Conservation (phyloP, 2,113 vertebrate genomes). For the Lagenorhynchus albirostris region DNA sequence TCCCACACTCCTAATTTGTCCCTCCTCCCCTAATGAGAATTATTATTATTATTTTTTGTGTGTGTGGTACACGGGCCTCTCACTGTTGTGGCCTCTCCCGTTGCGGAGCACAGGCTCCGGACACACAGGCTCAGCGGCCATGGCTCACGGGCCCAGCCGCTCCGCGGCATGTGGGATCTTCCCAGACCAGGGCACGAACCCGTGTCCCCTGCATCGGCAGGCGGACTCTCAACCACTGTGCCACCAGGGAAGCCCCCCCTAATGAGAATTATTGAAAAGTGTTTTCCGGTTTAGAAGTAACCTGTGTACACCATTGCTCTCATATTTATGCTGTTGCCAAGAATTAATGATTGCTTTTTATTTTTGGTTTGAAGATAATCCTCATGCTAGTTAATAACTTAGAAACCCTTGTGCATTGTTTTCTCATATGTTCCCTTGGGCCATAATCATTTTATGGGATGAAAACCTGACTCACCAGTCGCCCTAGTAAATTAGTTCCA, state of each 20-base stretch:
- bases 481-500: background rate
- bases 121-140: too few relatives aligned
- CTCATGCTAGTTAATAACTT: background rate
- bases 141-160: too few relatives aligned
- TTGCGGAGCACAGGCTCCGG: too few relatives aligned
- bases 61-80: too few relatives aligned
- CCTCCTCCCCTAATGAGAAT: background rate
- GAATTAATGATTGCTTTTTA: background rate
- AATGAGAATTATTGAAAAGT: background rate
- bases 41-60: background rate
- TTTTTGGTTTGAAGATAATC: background rate
- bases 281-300: background rate
- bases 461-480: background rate
- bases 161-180: too few relatives aligned
- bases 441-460: background rate
- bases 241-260: too few relatives aligned
- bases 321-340: background rate
- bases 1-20: background rate
- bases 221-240: too few relatives aligned
- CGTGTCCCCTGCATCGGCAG: too few relatives aligned
- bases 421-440: background rate
- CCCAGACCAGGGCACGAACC: fast-evolving
- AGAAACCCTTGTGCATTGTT: background rate
- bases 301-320: background rate
- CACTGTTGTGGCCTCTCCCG: too few relatives aligned